Base-by-base conservation (phyloP, 2,113 vertebrate genomes). In the Cyanoramphus novaezelandiae region DNA sequence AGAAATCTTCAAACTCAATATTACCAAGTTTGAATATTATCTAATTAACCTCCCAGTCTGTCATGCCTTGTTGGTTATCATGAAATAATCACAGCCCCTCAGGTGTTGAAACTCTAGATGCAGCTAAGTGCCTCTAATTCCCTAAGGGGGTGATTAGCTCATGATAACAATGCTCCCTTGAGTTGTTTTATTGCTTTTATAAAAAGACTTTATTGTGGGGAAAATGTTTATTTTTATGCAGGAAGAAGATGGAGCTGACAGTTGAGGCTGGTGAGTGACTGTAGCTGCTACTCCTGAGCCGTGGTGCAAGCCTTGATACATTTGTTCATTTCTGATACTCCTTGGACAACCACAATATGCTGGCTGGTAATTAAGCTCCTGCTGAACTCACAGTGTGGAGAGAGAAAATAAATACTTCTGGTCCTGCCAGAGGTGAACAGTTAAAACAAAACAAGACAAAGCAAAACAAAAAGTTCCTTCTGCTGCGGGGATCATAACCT, bases 151-250 rank as follows among this genome's bases (percentile, higher is more conserved):
- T 98, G 97, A 98, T 98, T 98, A 98, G 80, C 94, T 96, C 97
- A 87, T 97, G 97, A 97, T 98, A 97, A 97, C 97, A 98, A 98
- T 97, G 94, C 95, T 98, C 93, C 95, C 97, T 97, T 97, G 97
- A 98, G 95, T 98, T 97, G 93, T 96, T 98, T 97, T 97, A 97
- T 97, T 98, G 93, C 95, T 98, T 98, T 98, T 97, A 97, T 98
- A 95, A 97, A 97, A 97, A 97, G 93, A 81, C 94, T 98, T 98
- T 97, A 97, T 97, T 97, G 96, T 97, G 97, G 76, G 80, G 94
- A 89, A 97, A 97, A 97, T 97, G 96, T 98, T 98, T 98, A 97
- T 98, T 98, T 98, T 98, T 97, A 97, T 97, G 92, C 98, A 97
- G 92, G 60, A 97, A 82, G 74, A 97, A 95, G 96, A 97, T 91